Evolutionary conservation across 2,113 vertebrate species (phyloP).

Genomic region (Petromus typicus): DNA sequence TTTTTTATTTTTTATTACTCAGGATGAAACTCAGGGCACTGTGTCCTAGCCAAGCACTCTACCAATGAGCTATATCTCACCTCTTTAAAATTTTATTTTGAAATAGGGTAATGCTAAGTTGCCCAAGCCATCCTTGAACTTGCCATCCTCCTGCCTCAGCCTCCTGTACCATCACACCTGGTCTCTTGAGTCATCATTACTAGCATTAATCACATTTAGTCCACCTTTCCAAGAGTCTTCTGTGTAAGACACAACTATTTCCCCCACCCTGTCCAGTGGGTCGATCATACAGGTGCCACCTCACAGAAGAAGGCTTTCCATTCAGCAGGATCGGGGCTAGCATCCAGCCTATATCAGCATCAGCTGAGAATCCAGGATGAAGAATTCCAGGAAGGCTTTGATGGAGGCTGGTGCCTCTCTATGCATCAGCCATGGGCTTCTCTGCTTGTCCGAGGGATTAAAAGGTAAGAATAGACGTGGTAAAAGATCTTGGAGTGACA

Average conservation of each 20-base stretch:
- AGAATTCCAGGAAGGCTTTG: conserved; percentile 96
- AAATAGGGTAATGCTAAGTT: background rate
- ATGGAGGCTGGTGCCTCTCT: conserved; percentile 97
- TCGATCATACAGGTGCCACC: conserved; percentile 88
- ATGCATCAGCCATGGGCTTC: conserved; percentile 99
- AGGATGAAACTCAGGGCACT: too few species aligned
- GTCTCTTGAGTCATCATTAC: background rate
- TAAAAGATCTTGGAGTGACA: conserved; percentile 37
- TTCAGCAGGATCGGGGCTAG: conserved; percentile 24
- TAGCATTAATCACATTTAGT: background rate
- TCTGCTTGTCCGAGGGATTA: conserved; percentile 94
- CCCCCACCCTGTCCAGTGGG: conserved; percentile 90
- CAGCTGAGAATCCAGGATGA: conserved; percentile 94
- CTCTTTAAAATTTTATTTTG: background rate
- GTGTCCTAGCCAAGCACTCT: too few species aligned
- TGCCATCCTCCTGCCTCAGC: background rate
- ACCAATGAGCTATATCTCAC: too few species aligned
- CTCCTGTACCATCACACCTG: background rate
- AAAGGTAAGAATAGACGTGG: conserved; percentile 88
- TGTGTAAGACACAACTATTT: conserved; percentile 20
- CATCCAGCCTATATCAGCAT: conserved; percentile 80
- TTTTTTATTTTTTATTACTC: too few species aligned
- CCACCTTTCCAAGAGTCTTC: background rate
- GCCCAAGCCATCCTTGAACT: background rate
- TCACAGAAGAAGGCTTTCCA: conserved; percentile 72